Conservation (phyloP, 2,113 vertebrate genomes). For the Pyrgilauda ruficollis region DNA sequence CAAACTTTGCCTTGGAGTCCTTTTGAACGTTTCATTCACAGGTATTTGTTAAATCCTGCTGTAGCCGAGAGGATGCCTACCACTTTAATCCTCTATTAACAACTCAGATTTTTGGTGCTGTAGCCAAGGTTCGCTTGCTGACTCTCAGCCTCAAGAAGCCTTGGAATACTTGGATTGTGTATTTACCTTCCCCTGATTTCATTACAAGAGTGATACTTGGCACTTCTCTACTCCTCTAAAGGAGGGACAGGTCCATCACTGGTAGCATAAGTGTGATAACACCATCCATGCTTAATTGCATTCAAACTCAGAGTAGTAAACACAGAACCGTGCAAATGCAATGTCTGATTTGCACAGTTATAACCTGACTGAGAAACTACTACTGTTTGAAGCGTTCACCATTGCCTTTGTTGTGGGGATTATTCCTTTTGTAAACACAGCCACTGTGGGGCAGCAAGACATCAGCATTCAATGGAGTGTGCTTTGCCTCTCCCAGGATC, state of each 20-base stretch:
- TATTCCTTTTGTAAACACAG: background rate
- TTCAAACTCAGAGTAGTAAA: background rate
- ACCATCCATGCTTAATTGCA: background rate
- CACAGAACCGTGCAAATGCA: background rate
- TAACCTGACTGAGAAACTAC: background rate
- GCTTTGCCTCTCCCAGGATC: background rate
- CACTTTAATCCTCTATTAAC: conserved; percentile 22
- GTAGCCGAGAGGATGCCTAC: conserved; percentile 32
- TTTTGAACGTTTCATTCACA: background rate
- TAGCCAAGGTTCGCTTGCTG: background rate
- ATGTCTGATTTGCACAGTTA: background rate
- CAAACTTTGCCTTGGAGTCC: conserved; percentile 8
- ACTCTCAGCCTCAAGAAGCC: background rate
- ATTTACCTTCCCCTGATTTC: background rate
- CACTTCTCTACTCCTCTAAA: background rate
- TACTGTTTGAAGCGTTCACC: background rate
- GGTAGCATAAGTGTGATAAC: background rate
- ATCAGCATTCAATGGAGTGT: background rate
- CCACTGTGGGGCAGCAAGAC: background rate
- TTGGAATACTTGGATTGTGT: background rate
- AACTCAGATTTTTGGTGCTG: background rate
- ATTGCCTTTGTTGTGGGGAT: background rate
- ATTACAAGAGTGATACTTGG: background rate
- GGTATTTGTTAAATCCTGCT: conserved; percentile 28
- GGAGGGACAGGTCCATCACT: background rate